A percentile compares a stretch with the other conserved stretches of the same genome.
These are phyloP conservation scores for Alviniconcha strummeri DNA, from an alignment of 2,888 invertebrate species.

Conservation along the genomic window DNA sequence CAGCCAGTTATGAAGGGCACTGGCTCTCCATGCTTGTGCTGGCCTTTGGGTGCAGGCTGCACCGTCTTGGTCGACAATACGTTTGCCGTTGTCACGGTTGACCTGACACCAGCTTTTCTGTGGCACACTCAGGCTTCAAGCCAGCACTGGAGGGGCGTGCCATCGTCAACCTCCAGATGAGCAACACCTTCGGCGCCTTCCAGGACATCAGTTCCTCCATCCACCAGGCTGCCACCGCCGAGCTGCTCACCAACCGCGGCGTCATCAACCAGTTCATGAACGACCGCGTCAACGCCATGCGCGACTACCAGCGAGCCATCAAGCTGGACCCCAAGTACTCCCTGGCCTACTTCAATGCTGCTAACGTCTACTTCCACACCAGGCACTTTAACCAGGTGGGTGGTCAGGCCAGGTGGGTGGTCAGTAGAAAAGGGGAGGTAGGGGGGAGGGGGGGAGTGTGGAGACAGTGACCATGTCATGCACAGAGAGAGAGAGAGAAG, in stretches of 20 bases:
- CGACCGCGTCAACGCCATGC: conserved; percentile 71
- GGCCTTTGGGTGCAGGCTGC: too few species aligned
- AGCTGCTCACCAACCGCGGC: conserved; percentile 72
- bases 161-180: conserved; percentile 73
- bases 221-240: conserved; percentile 65
- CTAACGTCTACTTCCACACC: conserved; percentile 71
- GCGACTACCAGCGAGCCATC: conserved; percentile 71
- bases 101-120: too few species aligned
- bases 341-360: conserved; percentile 73
- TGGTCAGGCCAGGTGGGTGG: background rate
- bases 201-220: conserved; percentile 71
- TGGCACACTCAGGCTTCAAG: conserved; percentile 52
- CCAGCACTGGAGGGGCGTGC: conserved; percentile 73
- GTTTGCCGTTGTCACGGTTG: too few species aligned
- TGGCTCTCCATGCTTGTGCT: too few species aligned
- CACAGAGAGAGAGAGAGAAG: background rate
- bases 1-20: too few species aligned
- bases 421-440: background rate
- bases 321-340: conserved; percentile 68
- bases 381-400: conserved; percentile 70
- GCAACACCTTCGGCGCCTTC: conserved; percentile 70
- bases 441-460: too few species aligned
- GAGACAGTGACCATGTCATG: too few species aligned
- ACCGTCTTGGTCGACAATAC: too few species aligned
- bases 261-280: conserved; percentile 73